These are phyloP conservation scores for Acinonyx jubatus DNA, from an alignment of 2,113 vertebrate genomes.

Conservation along the genomic window DNA sequence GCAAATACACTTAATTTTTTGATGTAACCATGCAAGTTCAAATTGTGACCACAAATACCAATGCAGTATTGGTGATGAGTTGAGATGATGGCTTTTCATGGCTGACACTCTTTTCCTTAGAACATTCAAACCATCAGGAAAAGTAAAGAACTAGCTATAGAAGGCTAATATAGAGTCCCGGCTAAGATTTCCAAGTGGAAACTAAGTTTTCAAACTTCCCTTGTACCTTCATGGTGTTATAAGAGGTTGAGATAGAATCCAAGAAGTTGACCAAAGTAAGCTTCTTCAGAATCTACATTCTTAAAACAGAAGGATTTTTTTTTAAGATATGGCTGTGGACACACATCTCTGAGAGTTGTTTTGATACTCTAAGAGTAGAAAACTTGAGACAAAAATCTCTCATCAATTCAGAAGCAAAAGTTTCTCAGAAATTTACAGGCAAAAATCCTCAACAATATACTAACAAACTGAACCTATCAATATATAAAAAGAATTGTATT, in stretches of 20 bases:
- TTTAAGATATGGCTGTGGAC: background rate
- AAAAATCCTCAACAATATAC: slow-evolving; percentile 25
- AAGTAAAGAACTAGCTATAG: background rate
- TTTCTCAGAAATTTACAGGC: background rate
- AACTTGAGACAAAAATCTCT: background rate
- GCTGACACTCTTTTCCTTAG: background rate
- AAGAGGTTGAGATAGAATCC: background rate
- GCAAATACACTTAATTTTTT: slow-evolving; percentile 11
- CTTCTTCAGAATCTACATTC: background rate
- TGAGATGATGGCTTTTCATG: background rate
- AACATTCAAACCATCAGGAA: background rate
- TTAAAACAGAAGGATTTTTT: background rate
- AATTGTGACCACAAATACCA: background rate
- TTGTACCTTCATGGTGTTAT: background rate
- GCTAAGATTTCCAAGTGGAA: background rate
- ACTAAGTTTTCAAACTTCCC: background rate
- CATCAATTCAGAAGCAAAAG: slow-evolving; percentile 1
- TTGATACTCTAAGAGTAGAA: background rate
- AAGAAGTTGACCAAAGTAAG: slow-evolving; percentile 1
- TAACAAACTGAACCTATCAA: background rate
- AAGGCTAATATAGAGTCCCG: background rate
- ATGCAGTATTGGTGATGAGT: background rate
- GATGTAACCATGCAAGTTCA: background rate
- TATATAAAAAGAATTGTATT: background rate
- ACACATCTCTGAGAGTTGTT: background rate